phyloP scores from a whole-genome alignment of 1,140 invertebrate species.

The Condylostylus longicornis region DNA sequence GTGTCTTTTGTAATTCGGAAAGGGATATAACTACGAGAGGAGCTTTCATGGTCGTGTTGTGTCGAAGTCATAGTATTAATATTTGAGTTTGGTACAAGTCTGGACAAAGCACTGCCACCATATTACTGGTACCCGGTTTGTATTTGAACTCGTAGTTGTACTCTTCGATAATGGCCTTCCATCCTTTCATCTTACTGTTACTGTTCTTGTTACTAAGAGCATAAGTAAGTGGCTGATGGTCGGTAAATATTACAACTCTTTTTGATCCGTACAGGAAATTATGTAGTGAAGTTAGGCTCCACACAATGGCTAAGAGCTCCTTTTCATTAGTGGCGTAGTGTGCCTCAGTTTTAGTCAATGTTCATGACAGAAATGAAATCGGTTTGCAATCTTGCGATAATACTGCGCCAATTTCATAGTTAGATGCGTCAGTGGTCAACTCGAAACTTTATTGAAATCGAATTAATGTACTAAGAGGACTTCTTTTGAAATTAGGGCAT shows the following conservation, averaged over 20 bases:
- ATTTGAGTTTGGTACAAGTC: too few relatives aligned
- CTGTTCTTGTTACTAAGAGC: conserved; percentile 26
- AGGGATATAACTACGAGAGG: conserved; percentile 1
- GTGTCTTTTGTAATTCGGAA: conserved; percentile 6
- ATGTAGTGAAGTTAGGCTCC: conserved; percentile 26
- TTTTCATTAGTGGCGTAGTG: conserved; percentile 17
- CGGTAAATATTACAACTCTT: conserved; percentile 15
- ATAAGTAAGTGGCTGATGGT: conserved; percentile 27
- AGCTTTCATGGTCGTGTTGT: conserved; percentile 1
- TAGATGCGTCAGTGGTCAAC: conserved; percentile 18
- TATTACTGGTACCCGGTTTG: conserved; percentile 11
- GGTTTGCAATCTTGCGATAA: conserved; percentile 19
- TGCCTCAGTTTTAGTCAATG: conserved; percentile 24
- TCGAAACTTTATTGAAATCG: conserved; percentile 19
- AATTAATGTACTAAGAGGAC: conserved; percentile 27
- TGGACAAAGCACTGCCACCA: not conserved
- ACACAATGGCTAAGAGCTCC: conserved; percentile 23
- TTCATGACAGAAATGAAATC: conserved; percentile 13
- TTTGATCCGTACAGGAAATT: conserved; percentile 16
- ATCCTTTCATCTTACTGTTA: conserved; percentile 21
- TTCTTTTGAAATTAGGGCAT: conserved; percentile 24
- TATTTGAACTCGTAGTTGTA: conserved; percentile 24
- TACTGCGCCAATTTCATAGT: conserved; percentile 19
- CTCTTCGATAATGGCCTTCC: conserved; percentile 15
- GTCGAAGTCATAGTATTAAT: conserved; percentile 4